Percentiles rank a stretch among this genome's conserved stretches.
phyloP scores from a whole-genome alignment of 2,113 vertebrate genomes.

The Zosterops hypoxanthus region DNA sequence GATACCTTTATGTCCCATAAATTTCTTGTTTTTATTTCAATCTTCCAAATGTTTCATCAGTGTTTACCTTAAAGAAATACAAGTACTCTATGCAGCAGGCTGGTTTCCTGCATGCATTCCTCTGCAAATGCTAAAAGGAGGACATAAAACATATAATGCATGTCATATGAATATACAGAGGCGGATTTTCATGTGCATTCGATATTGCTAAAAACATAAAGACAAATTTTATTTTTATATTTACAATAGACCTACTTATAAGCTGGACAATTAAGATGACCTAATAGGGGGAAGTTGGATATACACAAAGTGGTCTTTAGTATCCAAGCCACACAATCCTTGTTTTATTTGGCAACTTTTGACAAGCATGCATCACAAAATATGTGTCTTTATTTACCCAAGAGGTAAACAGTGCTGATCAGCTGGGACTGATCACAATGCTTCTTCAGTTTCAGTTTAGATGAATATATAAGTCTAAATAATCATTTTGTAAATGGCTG shows the following conservation, averaged over 20 bases:
- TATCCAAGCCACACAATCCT: constrained; percentile 12
- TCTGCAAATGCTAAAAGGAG: not conserved
- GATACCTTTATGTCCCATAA: constrained; percentile 68
- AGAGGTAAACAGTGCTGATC: constrained; percentile 37
- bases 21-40: constrained; percentile 68
- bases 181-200: constrained; percentile 4
- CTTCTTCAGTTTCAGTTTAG: constrained; percentile 46
- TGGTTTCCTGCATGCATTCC: constrained; percentile 34
- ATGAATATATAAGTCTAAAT: constrained; percentile 8
- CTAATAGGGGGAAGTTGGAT: not conserved
- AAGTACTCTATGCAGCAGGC: constrained; percentile 2
- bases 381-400: constrained; percentile 50
- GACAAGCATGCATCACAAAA: constrained; percentile 2
- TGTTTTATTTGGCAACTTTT: constrained; percentile 55
- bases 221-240: constrained; percentile 38
- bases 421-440: constrained; percentile 29
- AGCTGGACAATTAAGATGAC: not conserved
- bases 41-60: constrained; percentile 45
- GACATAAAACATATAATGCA: not conserved
- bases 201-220: constrained; percentile 31
- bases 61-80: constrained; percentile 62
- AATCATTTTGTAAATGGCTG: not conserved
- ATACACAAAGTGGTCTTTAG: constrained; percentile 11
- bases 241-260: not conserved
- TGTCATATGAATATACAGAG: constrained; percentile 10